phyloP scores from a whole-genome alignment of 2,888 invertebrate genomes.

The Thecocarcelia acutangulata region DNA sequence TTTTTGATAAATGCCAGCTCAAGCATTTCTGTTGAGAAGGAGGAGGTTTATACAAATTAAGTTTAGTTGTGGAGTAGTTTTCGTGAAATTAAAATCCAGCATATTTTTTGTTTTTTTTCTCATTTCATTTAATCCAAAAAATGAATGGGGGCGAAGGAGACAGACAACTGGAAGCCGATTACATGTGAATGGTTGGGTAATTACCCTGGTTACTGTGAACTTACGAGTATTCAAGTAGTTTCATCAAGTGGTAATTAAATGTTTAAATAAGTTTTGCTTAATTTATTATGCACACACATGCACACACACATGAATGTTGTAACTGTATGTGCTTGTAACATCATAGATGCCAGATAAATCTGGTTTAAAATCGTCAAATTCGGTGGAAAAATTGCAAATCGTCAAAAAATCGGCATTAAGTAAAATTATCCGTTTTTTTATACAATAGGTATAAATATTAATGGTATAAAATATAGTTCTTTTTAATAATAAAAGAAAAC shows the following conservation, averaged over 20 bases:
- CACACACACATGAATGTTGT: too few relatives aligned
- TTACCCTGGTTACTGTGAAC: background rate
- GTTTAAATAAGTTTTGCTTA: conserved; percentile 22
- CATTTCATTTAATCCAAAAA: too few relatives aligned
- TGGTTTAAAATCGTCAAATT: too few relatives aligned
- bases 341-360: too few relatives aligned
- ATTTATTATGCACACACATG: background rate
- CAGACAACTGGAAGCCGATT: conserved; percentile 15
- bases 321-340: too few relatives aligned
- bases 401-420: too few relatives aligned
- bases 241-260: conserved; percentile 4
- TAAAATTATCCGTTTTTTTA: too few relatives aligned
- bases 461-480: too few relatives aligned
- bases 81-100: background rate
- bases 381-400: too few relatives aligned
- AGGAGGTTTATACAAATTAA: conserved; percentile 16
- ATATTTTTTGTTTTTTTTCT: too few relatives aligned
- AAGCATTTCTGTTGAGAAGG: conserved; percentile 54
- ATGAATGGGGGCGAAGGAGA: background rate
- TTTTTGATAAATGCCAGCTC: conserved; percentile 62
- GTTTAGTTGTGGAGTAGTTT: background rate
- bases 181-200: conserved; percentile 5
- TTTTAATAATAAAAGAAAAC: too few relatives aligned
- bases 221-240: background rate
- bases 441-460: too few relatives aligned